A percentile compares a stretch with the other conserved stretches of the same genome.
Conservation (phyloP, 2,888 invertebrate species). For the Brachypterus glaber region DNA sequence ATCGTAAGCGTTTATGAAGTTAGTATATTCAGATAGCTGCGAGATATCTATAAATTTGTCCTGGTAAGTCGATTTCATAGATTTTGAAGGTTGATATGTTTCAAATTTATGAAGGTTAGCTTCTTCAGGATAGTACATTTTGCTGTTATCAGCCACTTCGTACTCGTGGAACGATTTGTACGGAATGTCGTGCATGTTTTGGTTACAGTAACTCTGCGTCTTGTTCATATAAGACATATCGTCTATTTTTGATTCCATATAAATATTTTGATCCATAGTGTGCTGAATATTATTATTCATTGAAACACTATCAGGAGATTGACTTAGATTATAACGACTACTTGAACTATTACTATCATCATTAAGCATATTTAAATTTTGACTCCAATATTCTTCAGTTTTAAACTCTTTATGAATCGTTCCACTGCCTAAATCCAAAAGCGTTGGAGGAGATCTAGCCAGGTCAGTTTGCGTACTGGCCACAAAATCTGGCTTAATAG, state of each 20-base stretch:
- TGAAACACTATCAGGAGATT: constrained; percentile 46
- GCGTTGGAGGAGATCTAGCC: constrained; percentile 56
- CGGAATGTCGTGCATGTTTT: constrained; percentile 16
- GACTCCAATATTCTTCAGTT: constrained; percentile 50
- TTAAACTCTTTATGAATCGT: constrained; percentile 54
- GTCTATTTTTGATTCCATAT: constrained; percentile 19
- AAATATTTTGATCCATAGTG: constrained; percentile 20
- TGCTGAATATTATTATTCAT: constrained; percentile 30
- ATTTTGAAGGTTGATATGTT: constrained; percentile 11
- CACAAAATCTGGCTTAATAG: constrained; percentile 53
- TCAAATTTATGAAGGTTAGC: constrained; percentile 11
- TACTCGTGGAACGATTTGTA: constrained; percentile 16
- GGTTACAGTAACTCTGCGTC: constrained; percentile 12
- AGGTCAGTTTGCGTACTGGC: constrained; percentile 43
- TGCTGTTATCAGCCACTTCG: constrained; percentile 11
- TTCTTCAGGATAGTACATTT: constrained; percentile 22
- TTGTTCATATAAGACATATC: constrained; percentile 17
- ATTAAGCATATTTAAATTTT: constrained; percentile 40
- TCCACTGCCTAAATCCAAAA: constrained; percentile 63
- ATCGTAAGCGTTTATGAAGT: constrained; percentile 25
- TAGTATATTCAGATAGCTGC: constrained; percentile 30
- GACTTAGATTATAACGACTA: constrained; percentile 33
- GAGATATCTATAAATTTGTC: constrained; percentile 24
- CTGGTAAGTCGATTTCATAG: constrained; percentile 12
- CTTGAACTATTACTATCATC: constrained; percentile 38